Conservation (phyloP, 1,140 invertebrate genomes). For the Camponotus vicinus region DNA sequence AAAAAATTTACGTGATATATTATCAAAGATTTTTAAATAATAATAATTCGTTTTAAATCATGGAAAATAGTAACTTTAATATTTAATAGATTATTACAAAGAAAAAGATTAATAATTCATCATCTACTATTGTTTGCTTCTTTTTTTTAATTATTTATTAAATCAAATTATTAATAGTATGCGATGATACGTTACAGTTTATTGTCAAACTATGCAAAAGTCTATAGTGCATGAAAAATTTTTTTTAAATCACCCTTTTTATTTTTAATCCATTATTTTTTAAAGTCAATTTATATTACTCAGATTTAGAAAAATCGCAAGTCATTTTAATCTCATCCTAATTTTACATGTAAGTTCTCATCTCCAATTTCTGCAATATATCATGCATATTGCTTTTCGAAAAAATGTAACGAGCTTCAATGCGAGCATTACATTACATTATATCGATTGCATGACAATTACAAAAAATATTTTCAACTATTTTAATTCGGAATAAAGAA, state of each 20-base stretch:
- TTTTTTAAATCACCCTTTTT: background rate
- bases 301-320: background rate
- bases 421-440: no score
- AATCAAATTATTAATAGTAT: background rate
- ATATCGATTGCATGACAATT: no score
- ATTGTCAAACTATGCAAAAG: background rate
- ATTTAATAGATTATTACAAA: background rate
- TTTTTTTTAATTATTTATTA: slow-evolving; percentile 4
- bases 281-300: slow-evolving; percentile 1
- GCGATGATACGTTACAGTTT: background rate
- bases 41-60: background rate
- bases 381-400: no score
- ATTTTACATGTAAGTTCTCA: background rate
- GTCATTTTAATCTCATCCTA: background rate
- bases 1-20: background rate
- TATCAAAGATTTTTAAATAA: background rate
- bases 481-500: no score
- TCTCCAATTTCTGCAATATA: no score
- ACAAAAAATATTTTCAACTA: no score
- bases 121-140: background rate
- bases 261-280: background rate
- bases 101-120: background rate
- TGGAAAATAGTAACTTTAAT: background rate
- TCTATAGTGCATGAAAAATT: background rate
- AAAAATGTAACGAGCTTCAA: no score